phyloP scores from a whole-genome alignment of 2,797 vertebrate species.

The Spinus olivaceus region DNA sequence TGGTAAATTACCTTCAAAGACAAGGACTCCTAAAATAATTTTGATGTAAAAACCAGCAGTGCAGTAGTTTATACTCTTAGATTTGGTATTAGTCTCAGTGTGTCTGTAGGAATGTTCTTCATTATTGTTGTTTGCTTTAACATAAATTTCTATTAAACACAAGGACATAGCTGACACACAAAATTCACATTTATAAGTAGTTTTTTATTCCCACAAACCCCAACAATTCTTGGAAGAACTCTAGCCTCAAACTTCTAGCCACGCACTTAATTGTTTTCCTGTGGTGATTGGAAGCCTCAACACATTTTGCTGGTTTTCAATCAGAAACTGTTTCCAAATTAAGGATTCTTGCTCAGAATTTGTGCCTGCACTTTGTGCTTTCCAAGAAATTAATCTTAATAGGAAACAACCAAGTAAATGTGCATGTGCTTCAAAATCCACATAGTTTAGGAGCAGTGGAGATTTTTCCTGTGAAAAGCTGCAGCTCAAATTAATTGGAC shows the following conservation, averaged over 20 bases:
- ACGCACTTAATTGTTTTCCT: slow-evolving; percentile 57
- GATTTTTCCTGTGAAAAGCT: not conserved
- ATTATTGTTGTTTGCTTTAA: not conserved
- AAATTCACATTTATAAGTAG: not conserved
- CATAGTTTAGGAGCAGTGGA: not conserved
- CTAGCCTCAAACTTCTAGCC: slow-evolving; percentile 7
- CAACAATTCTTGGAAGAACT: slow-evolving; percentile 19
- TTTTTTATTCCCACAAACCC: not conserved
- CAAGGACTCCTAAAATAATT: not conserved
- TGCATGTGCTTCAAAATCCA: not conserved
- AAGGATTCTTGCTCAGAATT: not conserved
- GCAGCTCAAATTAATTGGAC: not conserved
- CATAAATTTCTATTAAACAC: not conserved
- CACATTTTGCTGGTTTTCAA: slow-evolving; percentile 12
- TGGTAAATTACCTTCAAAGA: not conserved
- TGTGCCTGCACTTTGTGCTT: not conserved
- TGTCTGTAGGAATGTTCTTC: not conserved
- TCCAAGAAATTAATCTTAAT: not conserved
- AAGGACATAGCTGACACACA: not conserved
- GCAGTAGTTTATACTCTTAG: not conserved
- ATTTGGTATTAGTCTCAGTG: not conserved
- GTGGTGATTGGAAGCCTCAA: slow-evolving; percentile 2
- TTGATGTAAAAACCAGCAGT: not conserved
- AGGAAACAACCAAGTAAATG: not conserved
- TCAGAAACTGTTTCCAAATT: slow-evolving; percentile 14